Evolutionary conservation across 2,113 vertebrate genomes (phyloP).

Genomic region (Myrmophylax atrothorax): DNA sequence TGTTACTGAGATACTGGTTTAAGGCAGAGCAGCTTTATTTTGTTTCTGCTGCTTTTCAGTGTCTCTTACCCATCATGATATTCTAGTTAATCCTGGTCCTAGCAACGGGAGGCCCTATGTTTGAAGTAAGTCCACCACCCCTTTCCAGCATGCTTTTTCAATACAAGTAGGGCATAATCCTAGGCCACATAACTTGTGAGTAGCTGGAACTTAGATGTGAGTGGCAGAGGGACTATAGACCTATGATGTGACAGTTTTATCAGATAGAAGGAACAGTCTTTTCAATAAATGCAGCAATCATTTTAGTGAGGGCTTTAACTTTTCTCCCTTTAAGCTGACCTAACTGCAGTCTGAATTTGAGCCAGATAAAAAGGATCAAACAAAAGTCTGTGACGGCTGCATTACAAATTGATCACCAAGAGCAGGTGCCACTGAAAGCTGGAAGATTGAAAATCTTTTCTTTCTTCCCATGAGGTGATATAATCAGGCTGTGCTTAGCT

Average conservation of each 20-base stretch:
- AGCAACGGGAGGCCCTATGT: not conserved
- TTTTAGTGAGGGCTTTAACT: not conserved
- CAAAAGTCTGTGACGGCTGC: not conserved
- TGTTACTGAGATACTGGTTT: not conserved
- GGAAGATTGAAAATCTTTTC: not conserved
- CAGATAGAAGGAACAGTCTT: not conserved
- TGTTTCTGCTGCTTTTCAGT: not conserved
- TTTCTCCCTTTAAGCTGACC: not conserved
- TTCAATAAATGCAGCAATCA: not conserved
- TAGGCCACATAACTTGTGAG: not conserved
- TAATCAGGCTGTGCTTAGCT: not conserved
- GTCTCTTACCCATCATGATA: not conserved
- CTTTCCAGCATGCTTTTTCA: not conserved
- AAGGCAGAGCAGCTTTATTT: not conserved
- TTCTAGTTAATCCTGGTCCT: not conserved
- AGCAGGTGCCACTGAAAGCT: not conserved
- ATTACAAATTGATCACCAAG: not conserved
- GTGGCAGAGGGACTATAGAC: not conserved
- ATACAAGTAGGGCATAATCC: not conserved
- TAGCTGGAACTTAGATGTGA: not conserved
- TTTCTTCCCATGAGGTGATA: not conserved
- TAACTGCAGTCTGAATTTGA: not conserved
- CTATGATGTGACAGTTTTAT: not conserved
- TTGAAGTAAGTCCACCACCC: not conserved
- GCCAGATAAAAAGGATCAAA: not conserved